Evolutionary conservation across 2,888 invertebrate species (phyloP), one percentile per base, ranked within the genome.

Genomic region (Dryococelus australis): DNA sequence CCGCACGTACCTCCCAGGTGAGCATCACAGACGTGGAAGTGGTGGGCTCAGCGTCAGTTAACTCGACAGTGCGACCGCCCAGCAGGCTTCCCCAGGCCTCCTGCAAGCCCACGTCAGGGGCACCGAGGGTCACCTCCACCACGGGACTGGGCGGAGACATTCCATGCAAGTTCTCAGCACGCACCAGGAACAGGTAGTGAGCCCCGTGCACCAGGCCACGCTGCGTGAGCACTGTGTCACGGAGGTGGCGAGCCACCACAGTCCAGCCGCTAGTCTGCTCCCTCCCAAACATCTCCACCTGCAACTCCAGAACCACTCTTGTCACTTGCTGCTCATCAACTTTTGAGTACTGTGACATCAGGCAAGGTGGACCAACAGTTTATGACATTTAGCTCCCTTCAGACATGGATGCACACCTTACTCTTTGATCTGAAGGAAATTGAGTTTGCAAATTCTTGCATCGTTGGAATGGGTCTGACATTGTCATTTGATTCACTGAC

Each of bases 161-260:
- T 20, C 98, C 98, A 91, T 97, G 96, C 20, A 95, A 95, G 92
- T 98, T 98, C 93, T 97, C 96, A 0, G 98, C 97, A 86, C 96
- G 94, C 78, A 98, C 96, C 88, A 97, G 93, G 92, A 98, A 98
- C 89, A 97, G 95, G 92, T 98, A 98, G 53, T 95, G 95, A 84
- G 97, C 96, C 90, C 96, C 96, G 0, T 97, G 96, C 90, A 95
- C 95, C 89, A 98, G 93, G 90, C 95, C 95, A 20, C 8, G 65
- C 24, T 65, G 65, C 0, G 65, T 65, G 65, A 12, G n/a, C 3
- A 65, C 65, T n/a, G 65, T 65, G n/a, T 65, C 65, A 20, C n/a
- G 24, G 8, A 65, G 65, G 8, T 65, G 65, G n/a, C n/a, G 65
- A 20, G 24, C 65, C 65, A 65, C 65, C n/a, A 65, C 65, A 8